Evolutionary conservation across 2,888 invertebrate genomes (phyloP).

Genomic region (Podotricha telesiphe): DNA sequence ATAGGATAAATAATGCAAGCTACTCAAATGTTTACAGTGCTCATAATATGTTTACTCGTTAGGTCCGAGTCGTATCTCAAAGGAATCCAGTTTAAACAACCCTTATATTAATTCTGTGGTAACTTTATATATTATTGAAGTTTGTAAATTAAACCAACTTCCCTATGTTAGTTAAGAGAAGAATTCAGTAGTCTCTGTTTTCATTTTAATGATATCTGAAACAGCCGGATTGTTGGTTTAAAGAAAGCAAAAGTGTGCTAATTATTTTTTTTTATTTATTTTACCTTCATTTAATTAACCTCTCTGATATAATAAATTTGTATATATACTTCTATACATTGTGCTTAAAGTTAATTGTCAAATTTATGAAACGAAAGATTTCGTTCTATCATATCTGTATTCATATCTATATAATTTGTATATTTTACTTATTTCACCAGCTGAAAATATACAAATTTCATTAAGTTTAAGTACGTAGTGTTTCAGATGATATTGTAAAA

Average conservation of each 20-base stretch:
- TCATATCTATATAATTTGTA: too few relatives aligned
- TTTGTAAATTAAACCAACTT: conserved; percentile 8
- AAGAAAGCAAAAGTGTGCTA: too few relatives aligned
- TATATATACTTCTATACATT: too few relatives aligned
- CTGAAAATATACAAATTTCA: not conserved
- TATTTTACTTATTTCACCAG: too few relatives aligned
- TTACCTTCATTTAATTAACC: too few relatives aligned
- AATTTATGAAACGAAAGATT: not conserved
- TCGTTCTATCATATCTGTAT: too few relatives aligned
- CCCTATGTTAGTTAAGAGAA: not conserved
- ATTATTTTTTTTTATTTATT: too few relatives aligned
- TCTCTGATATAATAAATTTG: not conserved
- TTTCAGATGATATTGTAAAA: too few relatives aligned
- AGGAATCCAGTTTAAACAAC: conserved; percentile 47
- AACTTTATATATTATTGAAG: conserved; percentile 22
- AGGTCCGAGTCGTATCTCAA: conserved; percentile 26
- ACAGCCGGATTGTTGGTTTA: too few relatives aligned
- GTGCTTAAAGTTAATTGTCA: not conserved
- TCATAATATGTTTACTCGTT: conserved; percentile 39
- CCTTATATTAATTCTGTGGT: conserved; percentile 19
- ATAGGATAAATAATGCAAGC: not conserved
- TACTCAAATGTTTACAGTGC: conserved; percentile 34
- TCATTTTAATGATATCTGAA: not conserved
- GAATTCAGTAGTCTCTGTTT: not conserved
- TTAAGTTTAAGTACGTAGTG: not conserved